Conservation (phyloP, 2,888 invertebrate species). For the Orchesellides sinensis region DNA sequence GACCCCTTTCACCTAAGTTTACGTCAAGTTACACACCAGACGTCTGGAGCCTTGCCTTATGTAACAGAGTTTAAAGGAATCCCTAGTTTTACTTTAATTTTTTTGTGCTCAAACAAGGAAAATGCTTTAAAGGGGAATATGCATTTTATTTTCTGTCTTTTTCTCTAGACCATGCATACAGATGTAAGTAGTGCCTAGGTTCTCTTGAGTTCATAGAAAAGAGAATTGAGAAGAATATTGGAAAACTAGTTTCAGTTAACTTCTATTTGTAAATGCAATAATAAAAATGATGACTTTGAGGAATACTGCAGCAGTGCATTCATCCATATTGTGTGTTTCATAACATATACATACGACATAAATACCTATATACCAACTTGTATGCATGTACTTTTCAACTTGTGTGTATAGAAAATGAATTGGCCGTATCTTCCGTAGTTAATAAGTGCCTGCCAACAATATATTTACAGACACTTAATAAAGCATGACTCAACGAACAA, state of each 20-base stretch:
- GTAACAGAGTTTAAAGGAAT: background rate
- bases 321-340: background rate
- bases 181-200: background rate
- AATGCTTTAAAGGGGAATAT: constrained; percentile 21
- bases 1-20: constrained; percentile 22
- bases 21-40: background rate
- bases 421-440: too few species aligned
- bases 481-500: constrained; percentile 9
- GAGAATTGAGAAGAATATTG: constrained; percentile 16
- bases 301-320: background rate
- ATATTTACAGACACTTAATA: constrained; percentile 44
- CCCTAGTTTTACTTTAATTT: background rate
- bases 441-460: constrained; percentile 48
- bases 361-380: too few species aligned
- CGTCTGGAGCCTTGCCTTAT: constrained; percentile 33
- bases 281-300: constrained; percentile 28
- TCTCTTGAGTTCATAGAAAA: background rate
- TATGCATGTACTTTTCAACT: too few species aligned
- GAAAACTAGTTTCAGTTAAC: constrained; percentile 31
- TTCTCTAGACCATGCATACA: background rate
- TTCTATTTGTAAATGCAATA: constrained; percentile 16
- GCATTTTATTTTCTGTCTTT: background rate
- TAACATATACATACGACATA: too few species aligned
- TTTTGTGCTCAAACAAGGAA: constrained; percentile 27
- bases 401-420: too few species aligned